Base-by-base conservation (phyloP, 2,888 invertebrate genomes). In the Tromatobia lineatoria region DNA sequence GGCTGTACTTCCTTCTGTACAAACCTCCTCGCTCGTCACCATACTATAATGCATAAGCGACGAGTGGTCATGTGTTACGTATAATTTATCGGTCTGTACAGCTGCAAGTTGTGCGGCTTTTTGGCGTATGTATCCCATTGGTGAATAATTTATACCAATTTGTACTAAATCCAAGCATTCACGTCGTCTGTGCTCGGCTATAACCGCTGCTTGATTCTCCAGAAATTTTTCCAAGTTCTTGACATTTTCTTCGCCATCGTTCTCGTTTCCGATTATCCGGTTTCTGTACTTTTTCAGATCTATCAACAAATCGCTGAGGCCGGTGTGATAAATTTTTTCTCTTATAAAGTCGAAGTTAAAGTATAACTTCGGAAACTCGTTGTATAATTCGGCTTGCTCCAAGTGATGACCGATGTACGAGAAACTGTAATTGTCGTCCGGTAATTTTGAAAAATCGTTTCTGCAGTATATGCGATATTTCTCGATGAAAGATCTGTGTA, bases 331-430 rank as follows among this genome's bases (percentile, higher is more conserved):
- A 77, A 97, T 95, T 94, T 97, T 97, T 71, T 96, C 96, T 75
- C 96, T 96, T 76, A 97, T 94, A 92, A 97, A 97, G 88, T 95
- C 95, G 82, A 97, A 94, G 94, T 97, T 94, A 52, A 96, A 94
- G 92, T 95, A 97, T 84, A 97, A 91, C 42, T 93, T 93, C 34
- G 94, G 94, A 91, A 97, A 97, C 86, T 95, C 94, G 8, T 94
- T 91, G 92, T 94, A 95, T 87, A 94, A 88, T 38, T 94, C 92
- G 1, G 96, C 96, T 87, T 95, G 93, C 80, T 95, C 94, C 80
- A 97, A 94, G 92, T 97, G 97, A 90, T 97, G 96, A 0, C 96
- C 97, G 70, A 97, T 95, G 89, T 96, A 96, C 47, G 95, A 96
- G 13, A 95, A 96, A 88, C 96, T 96, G 89, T 97, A 97, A 67